Conservation (phyloP, 2,797 vertebrate genomes). For the Neomorphus geoffroyi region DNA sequence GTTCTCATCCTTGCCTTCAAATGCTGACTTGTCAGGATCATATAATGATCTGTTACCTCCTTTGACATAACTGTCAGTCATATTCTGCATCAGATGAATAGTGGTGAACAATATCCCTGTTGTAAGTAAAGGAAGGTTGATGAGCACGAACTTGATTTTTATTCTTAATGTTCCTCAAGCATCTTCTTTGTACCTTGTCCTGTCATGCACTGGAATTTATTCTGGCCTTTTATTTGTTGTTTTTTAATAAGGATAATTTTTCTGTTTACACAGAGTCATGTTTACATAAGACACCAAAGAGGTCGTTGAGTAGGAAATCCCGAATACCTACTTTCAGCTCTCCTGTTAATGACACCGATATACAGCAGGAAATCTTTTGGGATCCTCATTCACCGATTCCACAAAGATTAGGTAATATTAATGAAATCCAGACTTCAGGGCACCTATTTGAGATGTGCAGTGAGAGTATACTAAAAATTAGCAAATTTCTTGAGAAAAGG, state of each 20-base stretch:
- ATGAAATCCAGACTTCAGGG: not conserved
- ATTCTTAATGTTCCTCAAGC: not conserved
- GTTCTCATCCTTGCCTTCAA: not conserved
- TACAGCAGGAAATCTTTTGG: slow-evolving; percentile 94
- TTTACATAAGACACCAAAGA: slow-evolving; percentile 76
- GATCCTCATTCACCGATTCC: slow-evolving; percentile 88
- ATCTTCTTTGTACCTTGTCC: not conserved
- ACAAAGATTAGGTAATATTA: slow-evolving; percentile 76
- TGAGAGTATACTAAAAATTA: not conserved
- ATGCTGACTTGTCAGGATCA: not conserved
- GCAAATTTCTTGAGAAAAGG: not conserved
- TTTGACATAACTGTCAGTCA: not conserved
- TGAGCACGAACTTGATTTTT: not conserved
- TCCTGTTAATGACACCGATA: slow-evolving; percentile 84
- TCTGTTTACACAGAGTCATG: slow-evolving; percentile 60
- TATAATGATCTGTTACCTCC: not conserved
- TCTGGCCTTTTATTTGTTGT: not conserved
- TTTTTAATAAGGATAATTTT: not conserved
- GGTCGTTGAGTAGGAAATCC: slow-evolving; percentile 61
- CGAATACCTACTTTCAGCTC: slow-evolving; percentile 76
- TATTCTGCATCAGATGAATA: not conserved
- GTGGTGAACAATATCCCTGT: not conserved
- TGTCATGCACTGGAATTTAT: not conserved
- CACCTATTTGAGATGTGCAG: not conserved
- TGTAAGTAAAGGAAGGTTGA: not conserved